These are phyloP conservation scores for Vireo altiloquus DNA, from an alignment of 2,113 vertebrate genomes.

Conservation along the genomic window DNA sequence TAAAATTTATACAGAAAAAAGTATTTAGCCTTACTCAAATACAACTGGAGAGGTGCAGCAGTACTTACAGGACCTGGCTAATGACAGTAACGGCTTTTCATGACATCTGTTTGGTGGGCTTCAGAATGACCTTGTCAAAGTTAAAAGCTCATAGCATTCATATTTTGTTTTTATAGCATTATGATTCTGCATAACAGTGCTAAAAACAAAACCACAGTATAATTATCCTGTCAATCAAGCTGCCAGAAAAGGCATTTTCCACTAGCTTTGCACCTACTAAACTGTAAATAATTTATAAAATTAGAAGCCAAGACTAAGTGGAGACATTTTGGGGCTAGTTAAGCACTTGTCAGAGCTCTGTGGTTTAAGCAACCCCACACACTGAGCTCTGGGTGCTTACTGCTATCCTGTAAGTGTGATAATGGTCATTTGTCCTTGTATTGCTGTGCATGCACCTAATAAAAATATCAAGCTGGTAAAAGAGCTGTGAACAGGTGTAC, in stretches of 20 bases:
- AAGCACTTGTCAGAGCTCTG: constrained; percentile 63
- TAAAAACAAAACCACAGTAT: constrained; percentile 77
- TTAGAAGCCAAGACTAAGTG: constrained; percentile 75
- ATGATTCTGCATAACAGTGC: constrained; percentile 75
- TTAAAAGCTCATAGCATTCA: constrained; percentile 78
- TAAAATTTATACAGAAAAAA: background rate
- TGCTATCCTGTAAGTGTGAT: constrained; percentile 48
- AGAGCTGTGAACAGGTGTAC: constrained; percentile 75
- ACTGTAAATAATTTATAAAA: constrained; percentile 80
- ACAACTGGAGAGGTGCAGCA: constrained; percentile 32
- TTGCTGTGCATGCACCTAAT: constrained; percentile 56
- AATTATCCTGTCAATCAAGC: constrained; percentile 79
- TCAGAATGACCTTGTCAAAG: constrained; percentile 78
- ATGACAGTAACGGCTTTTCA: constrained; percentile 59
- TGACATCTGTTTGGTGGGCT: constrained; percentile 62
- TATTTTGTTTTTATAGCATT: constrained; percentile 75
- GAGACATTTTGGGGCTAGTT: constrained; percentile 71
- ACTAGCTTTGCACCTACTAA: constrained; percentile 74
- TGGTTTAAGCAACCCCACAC: constrained; percentile 41
- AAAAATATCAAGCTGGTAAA: constrained; percentile 73
- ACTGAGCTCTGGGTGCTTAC: constrained; percentile 29
- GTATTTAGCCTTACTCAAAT: background rate
- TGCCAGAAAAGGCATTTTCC: constrained; percentile 74
- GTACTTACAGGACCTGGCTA: constrained; percentile 49
- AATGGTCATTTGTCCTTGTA: constrained; percentile 49